Percentiles rank a stretch among this genome's conserved stretches.
Conservation (phyloP, 2,113 vertebrate species). For the Alligator sinensis region DNA sequence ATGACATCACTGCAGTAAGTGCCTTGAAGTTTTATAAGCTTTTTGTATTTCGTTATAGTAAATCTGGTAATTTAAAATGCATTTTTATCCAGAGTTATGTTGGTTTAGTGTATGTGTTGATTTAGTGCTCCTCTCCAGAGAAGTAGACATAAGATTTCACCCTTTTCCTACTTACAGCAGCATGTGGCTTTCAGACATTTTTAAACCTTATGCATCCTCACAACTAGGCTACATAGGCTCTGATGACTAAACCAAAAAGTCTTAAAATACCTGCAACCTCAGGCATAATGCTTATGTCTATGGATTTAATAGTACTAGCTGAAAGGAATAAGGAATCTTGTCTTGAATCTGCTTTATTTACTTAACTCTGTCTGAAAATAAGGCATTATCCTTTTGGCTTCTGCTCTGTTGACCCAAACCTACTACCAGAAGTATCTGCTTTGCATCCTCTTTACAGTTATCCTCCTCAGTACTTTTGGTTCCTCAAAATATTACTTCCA, state of each 20-base stretch:
- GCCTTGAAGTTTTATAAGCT: neutral
- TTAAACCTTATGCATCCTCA: neutral
- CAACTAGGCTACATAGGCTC: neutral
- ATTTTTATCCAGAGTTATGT: neutral
- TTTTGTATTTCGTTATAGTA: neutral
- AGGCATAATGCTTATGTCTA: neutral
- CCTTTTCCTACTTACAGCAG: neutral
- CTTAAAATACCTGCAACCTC: neutral
- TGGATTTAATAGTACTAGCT: neutral
- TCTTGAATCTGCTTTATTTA: neutral
- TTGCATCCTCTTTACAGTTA: neutral
- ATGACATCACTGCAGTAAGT: constrained; percentile 98
- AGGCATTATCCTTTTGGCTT: neutral
- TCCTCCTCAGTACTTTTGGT: neutral
- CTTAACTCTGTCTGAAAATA: neutral
- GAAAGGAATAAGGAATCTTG: neutral
- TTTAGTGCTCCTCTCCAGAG: neutral
- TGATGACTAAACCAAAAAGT: neutral
- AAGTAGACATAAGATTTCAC: neutral
- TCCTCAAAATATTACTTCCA: neutral
- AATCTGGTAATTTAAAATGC: neutral
- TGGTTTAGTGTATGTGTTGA: neutral
- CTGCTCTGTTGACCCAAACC: neutral
- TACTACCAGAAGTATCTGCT: neutral
- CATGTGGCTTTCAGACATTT: neutral